Conservation (phyloP, 1,140 invertebrate species). For the Drosophila sp. region DNA sequence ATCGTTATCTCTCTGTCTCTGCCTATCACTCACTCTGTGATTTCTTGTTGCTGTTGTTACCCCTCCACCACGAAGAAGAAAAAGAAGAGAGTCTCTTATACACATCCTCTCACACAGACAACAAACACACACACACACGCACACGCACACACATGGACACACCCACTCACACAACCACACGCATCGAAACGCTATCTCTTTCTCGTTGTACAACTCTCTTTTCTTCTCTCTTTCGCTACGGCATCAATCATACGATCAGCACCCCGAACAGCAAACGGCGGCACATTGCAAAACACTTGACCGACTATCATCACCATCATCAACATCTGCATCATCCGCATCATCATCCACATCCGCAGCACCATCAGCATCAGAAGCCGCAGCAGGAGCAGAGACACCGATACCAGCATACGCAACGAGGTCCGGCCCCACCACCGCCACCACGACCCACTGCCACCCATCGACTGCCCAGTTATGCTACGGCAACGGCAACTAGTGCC, state of each 20-base stretch:
- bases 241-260: constrained; percentile 65
- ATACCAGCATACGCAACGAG: constrained; percentile 1
- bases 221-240: constrained; percentile 69
- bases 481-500: constrained; percentile 69
- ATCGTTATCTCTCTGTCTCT: constrained; percentile 14
- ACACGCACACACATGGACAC: constrained; percentile 26
- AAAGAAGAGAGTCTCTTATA: constrained; percentile 41
- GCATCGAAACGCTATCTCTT: constrained; percentile 73
- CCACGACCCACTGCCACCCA: constrained; percentile 27
- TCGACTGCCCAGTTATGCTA: constrained; percentile 66
- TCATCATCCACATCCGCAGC: constrained; percentile 10
- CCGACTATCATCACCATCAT: constrained; percentile 42
- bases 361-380: constrained; percentile 15
- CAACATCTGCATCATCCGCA: constrained; percentile 40
- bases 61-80: not conserved
- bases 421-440: constrained; percentile 3
- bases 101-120: no score
- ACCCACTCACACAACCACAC: constrained; percentile 14
- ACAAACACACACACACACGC: constrained; percentile 11
- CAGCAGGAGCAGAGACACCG: constrained; percentile 21
- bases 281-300: constrained; percentile 81
- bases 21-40: not conserved
- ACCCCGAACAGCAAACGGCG: constrained; percentile 83
- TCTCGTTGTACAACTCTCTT: constrained; percentile 80
- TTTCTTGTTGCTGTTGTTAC: not conserved